Conservation (phyloP, 2,888 invertebrate species). For the Mythimna vitellina region DNA sequence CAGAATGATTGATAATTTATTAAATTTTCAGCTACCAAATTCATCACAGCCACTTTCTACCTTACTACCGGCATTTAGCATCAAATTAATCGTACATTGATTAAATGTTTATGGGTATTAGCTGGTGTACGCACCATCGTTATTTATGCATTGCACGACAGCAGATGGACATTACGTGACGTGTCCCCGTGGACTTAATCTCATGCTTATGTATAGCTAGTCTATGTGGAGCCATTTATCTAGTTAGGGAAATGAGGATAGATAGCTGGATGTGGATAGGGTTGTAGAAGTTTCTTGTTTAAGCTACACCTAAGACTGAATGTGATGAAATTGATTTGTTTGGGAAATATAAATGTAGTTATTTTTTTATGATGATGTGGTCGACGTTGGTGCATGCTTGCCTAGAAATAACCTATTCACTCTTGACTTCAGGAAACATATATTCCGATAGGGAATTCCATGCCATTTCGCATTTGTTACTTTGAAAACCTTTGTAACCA, state of each 20-base stretch:
- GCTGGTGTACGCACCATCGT: slow-evolving; percentile 52
- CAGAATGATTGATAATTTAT: neutral
- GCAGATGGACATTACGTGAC: slow-evolving; percentile 65
- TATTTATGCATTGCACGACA: slow-evolving; percentile 65
- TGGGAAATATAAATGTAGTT: too few species aligned
- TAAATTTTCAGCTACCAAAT: neutral
- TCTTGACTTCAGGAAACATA: too few species aligned
- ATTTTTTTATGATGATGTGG: too few species aligned
- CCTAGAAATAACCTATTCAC: too few species aligned
- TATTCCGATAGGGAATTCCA: too few species aligned
- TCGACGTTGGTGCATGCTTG: too few species aligned
- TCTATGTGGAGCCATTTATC: slow-evolving; percentile 59
- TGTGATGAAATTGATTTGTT: neutral
- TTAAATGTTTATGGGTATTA: slow-evolving; percentile 59
- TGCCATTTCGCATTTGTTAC: too few species aligned
- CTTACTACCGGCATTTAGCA: slow-evolving; percentile 19
- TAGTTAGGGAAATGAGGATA: slow-evolving; percentile 55
- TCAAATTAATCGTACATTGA: slow-evolving; percentile 55
- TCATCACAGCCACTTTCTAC: neutral
- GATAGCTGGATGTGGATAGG: slow-evolving; percentile 29
- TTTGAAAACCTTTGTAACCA: too few species aligned
- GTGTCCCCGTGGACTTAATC: slow-evolving; percentile 64
- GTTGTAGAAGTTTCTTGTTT: neutral
- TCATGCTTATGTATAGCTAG: slow-evolving; percentile 55
- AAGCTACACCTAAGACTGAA: neutral